Conservation (phyloP, 2,888 invertebrate species). For the Ptychoptera contaminata region DNA sequence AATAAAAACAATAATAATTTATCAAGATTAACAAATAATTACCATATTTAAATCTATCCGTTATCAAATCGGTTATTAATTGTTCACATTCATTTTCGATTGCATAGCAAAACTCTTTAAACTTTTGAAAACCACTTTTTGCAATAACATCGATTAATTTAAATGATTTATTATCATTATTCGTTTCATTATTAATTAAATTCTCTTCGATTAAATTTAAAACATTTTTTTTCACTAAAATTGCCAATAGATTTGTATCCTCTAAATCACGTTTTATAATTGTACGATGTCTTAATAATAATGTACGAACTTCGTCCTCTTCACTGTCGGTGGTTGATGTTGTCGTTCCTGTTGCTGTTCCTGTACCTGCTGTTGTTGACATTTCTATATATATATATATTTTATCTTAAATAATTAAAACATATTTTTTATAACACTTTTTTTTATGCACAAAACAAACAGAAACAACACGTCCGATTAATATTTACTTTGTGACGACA, state of each 20-base stretch:
- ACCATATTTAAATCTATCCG: constrained; percentile 37
- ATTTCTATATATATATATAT: too few relatives aligned
- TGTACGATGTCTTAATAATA: constrained; percentile 43
- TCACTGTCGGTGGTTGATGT: constrained; percentile 12
- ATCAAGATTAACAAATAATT: constrained; percentile 14
- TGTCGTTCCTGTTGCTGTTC: too few relatives aligned
- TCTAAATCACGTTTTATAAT: constrained; percentile 44
- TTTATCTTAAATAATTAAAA: too few relatives aligned
- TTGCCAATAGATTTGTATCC: constrained; percentile 44
- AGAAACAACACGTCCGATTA: too few relatives aligned
- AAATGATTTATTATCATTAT: constrained; percentile 32
- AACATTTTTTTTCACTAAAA: constrained; percentile 47
- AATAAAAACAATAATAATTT: too few relatives aligned
- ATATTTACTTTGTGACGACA: too few relatives aligned
- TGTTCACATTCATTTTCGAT: constrained; percentile 45
- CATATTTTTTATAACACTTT: too few relatives aligned
- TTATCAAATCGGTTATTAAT: constrained; percentile 43
- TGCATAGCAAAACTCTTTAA: constrained; percentile 43
- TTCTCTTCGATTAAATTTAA: constrained; percentile 45
- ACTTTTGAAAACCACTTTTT: constrained; percentile 42
- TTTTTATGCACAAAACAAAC: too few relatives aligned
- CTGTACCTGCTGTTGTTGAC: too few relatives aligned
- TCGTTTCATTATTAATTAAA: constrained; percentile 20
- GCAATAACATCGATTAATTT: constrained; percentile 44
- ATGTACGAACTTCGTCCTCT: constrained; percentile 38